Evolutionary conservation across 2,888 invertebrate species (phyloP).

Genomic region (Drymonia ruficornis): DNA sequence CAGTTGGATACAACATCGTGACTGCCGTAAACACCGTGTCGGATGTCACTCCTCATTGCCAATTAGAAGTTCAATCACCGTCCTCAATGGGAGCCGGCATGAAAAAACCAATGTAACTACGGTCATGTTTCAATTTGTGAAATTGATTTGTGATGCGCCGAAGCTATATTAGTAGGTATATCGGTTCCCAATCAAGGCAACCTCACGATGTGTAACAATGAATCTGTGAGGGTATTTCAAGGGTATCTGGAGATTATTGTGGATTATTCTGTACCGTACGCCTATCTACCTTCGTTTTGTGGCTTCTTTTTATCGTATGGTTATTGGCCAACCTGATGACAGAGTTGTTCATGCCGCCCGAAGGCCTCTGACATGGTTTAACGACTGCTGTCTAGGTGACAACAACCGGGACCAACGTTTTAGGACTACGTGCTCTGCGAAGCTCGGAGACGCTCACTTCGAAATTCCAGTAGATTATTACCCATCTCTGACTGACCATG

Average conservation of each 20-base stretch:
- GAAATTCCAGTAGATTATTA: no score
- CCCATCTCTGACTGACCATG: no score
- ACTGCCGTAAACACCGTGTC: slow-evolving; percentile 52
- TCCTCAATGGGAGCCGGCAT: slow-evolving; percentile 50
- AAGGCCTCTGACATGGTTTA: no score
- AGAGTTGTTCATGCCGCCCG: no score
- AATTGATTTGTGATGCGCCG: slow-evolving; percentile 71
- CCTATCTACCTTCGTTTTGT: no score
- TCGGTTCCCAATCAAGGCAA: slow-evolving; percentile 51
- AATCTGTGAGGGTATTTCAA: slow-evolving; percentile 8
- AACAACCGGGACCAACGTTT: no score
- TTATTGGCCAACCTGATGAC: no score
- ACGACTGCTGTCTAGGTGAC: no score
- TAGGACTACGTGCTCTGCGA: no score
- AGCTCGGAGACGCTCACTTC: no score
- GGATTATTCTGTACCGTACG: no score
- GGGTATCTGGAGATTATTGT: background rate
- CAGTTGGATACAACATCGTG: slow-evolving; percentile 43
- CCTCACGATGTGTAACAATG: slow-evolving; percentile 49
- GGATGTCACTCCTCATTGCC: slow-evolving; percentile 62
- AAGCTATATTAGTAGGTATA: slow-evolving; percentile 41
- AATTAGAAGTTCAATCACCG: slow-evolving; percentile 80
- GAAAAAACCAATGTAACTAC: slow-evolving; percentile 53
- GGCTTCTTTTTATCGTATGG: no score
- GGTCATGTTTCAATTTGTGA: slow-evolving; percentile 73